Conservation (phyloP, 92 coral and sea anemone species). For the Zoanthus gigantus region DNA sequence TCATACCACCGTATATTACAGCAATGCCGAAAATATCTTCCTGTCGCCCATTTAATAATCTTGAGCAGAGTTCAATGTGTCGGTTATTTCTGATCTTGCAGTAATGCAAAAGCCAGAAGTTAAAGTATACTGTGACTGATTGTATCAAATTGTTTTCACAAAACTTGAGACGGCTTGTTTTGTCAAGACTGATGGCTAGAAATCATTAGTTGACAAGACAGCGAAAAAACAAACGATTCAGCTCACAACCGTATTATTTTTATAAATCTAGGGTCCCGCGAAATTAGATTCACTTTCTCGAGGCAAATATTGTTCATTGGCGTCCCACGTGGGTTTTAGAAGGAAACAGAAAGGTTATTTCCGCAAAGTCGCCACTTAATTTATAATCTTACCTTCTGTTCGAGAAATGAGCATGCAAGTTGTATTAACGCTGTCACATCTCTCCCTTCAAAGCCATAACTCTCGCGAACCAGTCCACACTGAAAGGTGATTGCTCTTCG, state of each 20-base stretch:
- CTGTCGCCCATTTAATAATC: conserved; percentile 8
- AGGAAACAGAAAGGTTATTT: conserved; percentile 39
- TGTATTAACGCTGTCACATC: conserved; percentile 89
- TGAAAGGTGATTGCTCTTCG: conserved; percentile 92
- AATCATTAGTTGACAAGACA: conserved; percentile 9
- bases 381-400: conserved; percentile 86
- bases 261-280: background rate
- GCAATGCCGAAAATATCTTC: background rate
- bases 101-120: background rate
- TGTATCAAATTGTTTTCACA: background rate
- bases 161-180: background rate
- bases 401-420: conserved; percentile 97
- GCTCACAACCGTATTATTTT: background rate
- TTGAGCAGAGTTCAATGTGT: conserved; percentile 15
- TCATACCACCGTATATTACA: background rate
- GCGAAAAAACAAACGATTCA: background rate
- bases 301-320: conserved; percentile 28
- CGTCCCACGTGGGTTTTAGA: conserved; percentile 31
- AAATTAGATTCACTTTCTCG: background rate
- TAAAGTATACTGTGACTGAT: background rate
- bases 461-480: conserved; percentile 97
- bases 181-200: conserved; percentile 7
- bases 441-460: conserved; percentile 96
- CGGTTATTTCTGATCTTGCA: background rate
- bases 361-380: conserved; percentile 44